These are phyloP conservation scores for Ceraclea dissimilis DNA, from an alignment of 2,888 invertebrate genomes.

Conservation along the genomic window DNA sequence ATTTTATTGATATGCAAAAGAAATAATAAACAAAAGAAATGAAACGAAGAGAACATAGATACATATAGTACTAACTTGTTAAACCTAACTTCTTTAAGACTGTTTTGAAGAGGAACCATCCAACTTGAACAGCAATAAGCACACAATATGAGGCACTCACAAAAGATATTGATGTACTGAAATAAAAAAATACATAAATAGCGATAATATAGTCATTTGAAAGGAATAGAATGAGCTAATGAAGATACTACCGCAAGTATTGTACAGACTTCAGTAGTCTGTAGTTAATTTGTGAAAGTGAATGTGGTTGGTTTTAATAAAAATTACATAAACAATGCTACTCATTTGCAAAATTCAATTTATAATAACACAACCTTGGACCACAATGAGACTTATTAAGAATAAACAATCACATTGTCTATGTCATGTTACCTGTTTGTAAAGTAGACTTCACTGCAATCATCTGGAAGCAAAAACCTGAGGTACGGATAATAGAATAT, in stretches of 20 bases:
- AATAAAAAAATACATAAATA: slow-evolving; percentile 1
- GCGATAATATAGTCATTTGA: neutral
- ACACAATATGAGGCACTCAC: slow-evolving; percentile 8
- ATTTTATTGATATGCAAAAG: no score
- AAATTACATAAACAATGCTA: neutral
- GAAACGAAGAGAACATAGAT: no score
- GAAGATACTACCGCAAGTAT: no score
- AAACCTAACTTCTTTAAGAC: neutral
- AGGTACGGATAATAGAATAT: slow-evolving; percentile 49
- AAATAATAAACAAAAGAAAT: no score
- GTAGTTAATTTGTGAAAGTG: no score
- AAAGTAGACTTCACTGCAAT: slow-evolving; percentile 78
- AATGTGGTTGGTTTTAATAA: no score
- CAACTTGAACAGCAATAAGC: neutral
- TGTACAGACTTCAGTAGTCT: no score
- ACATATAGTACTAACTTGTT: neutral
- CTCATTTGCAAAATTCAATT: neutral
- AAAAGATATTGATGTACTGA: slow-evolving; percentile 10
- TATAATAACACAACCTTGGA: no score
- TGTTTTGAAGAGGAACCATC: neutral
- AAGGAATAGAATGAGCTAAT: no score
- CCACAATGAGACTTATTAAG: no score
- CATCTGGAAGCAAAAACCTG: slow-evolving; percentile 66
- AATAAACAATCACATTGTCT: neutral
- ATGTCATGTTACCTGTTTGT: slow-evolving; percentile 55